Evolutionary conservation across 2,797 vertebrate genomes (phyloP).

Genomic region (Eptatretus atami): DNA sequence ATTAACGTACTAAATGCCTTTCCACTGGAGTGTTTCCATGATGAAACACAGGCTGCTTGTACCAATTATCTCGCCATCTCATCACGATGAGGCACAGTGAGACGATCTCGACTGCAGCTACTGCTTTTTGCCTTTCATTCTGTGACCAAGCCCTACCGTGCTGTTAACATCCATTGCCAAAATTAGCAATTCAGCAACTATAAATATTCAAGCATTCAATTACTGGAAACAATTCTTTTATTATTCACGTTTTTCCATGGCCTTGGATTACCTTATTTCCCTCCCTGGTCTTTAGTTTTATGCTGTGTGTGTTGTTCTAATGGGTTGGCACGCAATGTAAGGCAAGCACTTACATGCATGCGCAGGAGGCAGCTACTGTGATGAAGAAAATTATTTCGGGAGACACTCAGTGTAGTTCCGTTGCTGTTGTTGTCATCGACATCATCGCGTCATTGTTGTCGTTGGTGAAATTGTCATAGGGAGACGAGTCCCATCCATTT

Average conservation of each 20-base stretch:
- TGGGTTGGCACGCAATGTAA: too few relatives aligned
- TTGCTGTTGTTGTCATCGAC: too few relatives aligned
- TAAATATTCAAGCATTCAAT: slow-evolving; percentile 6
- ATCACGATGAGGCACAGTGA: slow-evolving; percentile 5
- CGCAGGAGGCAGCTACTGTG: too few relatives aligned
- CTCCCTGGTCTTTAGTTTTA: too few relatives aligned
- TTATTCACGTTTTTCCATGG: not conserved
- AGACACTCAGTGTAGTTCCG: too few relatives aligned
- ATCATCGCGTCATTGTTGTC: too few relatives aligned
- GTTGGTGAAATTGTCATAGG: too few relatives aligned
- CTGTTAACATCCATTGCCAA: slow-evolving; percentile 3
- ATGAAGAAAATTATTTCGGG: too few relatives aligned
- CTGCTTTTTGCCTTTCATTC: not conserved
- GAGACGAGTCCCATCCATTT: too few relatives aligned
- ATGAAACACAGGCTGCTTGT: slow-evolving; percentile 3
- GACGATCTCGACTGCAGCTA: slow-evolving; percentile 1
- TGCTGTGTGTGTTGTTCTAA: too few relatives aligned
- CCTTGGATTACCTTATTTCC: too few relatives aligned
- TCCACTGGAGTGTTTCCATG: slow-evolving; percentile 5
- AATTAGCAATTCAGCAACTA: slow-evolving; percentile 5
- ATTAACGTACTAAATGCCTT: slow-evolving; percentile 5
- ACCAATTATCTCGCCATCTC: slow-evolving; percentile 6
- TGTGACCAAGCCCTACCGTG: not conserved
- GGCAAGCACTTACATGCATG: too few relatives aligned
- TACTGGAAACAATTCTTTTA: slow-evolving; percentile 4